These are phyloP conservation scores for Oligia fasciuncula DNA, from an alignment of 2,888 invertebrate species.

Conservation along the genomic window DNA sequence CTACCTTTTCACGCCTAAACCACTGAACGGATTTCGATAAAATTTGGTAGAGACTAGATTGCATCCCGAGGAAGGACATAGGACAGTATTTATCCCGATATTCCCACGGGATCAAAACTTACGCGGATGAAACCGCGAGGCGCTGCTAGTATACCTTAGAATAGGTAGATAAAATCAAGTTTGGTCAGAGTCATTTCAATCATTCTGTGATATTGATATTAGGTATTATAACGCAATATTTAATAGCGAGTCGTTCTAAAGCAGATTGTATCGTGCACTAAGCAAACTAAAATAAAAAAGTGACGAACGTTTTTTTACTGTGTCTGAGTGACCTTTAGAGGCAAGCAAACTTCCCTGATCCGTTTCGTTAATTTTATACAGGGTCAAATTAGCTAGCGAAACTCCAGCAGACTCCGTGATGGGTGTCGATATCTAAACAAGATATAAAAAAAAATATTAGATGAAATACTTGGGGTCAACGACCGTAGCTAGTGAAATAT, in stretches of 20 bases:
- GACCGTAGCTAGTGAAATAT: not conserved
- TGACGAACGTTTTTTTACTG: not conserved
- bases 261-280: not conserved
- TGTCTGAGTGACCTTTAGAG: slow-evolving; percentile 7
- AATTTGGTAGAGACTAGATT: too few species aligned
- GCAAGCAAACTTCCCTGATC: slow-evolving; percentile 6
- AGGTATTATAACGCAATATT: not conserved
- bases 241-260: not conserved
- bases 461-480: not conserved
- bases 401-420: not conserved
- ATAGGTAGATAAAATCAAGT: not conserved
- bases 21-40: too few species aligned
- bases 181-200: not conserved
- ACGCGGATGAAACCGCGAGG: too few species aligned
- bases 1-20: too few species aligned
- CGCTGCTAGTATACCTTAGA: too few species aligned
- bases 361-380: slow-evolving; percentile 6
- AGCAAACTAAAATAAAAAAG: not conserved
- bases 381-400: not conserved
- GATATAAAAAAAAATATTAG: not conserved
- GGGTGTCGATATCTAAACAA: not conserved
- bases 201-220: not conserved
- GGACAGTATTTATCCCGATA: too few species aligned
- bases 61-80: too few species aligned
- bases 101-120: too few species aligned